These are phyloP conservation scores for Catajapyx aquilonaris DNA, from an alignment of 1,140 invertebrate species.

Conservation along the genomic window DNA sequence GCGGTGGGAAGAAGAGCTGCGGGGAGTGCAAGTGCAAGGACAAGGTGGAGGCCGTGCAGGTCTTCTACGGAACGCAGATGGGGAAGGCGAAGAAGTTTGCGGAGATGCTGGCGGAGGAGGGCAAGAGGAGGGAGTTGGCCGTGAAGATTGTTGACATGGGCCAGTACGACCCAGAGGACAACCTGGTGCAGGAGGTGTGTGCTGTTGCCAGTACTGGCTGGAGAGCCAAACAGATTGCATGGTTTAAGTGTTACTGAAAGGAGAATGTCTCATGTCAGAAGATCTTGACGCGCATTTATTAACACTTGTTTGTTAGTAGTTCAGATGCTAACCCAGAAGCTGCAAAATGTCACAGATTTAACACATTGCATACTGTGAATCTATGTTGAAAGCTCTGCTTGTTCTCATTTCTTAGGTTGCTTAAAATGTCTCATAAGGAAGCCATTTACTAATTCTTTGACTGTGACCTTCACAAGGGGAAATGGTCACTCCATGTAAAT, in stretches of 20 bases:
- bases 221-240: neutral
- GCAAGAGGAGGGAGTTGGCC: neutral
- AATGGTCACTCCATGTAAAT: too few relatives aligned
- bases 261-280: conserved; percentile 5
- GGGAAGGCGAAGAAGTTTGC: conserved; percentile 18
- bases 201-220: neutral
- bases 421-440: too few relatives aligned
- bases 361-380: too few relatives aligned
- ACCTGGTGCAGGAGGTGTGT: neutral
- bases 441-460: too few relatives aligned
- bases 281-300: neutral
- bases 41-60: conserved; percentile 1
- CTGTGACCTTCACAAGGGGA: too few relatives aligned
- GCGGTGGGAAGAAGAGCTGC: neutral
- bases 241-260: conserved; percentile 5
- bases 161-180: neutral
- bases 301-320: neutral
- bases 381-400: too few relatives aligned
- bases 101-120: conserved; percentile 1
- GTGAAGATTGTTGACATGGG: neutral
- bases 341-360: too few relatives aligned
- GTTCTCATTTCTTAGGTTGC: too few relatives aligned
- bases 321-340: too few relatives aligned
- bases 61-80: conserved; percentile 23
- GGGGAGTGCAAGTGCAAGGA: conserved; percentile 1